phyloP scores from a whole-genome alignment of 2,888 invertebrate species.

The Hirtodrosophila alboralis region DNA sequence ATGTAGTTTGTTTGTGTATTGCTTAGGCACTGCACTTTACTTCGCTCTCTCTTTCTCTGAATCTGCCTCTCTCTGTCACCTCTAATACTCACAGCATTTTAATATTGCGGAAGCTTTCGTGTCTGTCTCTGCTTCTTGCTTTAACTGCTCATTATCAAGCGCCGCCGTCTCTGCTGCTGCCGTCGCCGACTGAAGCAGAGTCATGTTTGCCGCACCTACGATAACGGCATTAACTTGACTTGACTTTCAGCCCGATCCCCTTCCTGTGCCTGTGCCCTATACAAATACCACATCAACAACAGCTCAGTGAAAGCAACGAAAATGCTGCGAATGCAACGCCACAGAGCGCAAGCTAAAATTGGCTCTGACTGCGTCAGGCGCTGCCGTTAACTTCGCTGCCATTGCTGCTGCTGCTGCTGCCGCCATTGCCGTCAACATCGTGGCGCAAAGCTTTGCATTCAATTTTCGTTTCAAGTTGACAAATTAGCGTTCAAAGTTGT shows the following conservation, averaged over 20 bases:
- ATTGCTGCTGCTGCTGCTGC: constrained; percentile 33
- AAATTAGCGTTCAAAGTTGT: constrained; percentile 80
- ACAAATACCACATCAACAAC: constrained; percentile 25
- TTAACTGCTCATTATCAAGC: constrained; percentile 76
- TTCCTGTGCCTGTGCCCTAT: constrained; percentile 33
- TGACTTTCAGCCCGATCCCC: constrained; percentile 50
- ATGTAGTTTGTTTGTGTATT: too few relatives aligned
- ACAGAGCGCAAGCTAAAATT: constrained; percentile 43
- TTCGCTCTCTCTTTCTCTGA: constrained; percentile 30
- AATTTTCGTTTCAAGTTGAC: constrained; percentile 78
- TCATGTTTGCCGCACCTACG: constrained; percentile 75
- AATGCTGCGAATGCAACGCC: constrained; percentile 45
- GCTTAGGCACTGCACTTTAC: constrained; percentile 34
- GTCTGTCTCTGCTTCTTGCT: constrained; percentile 47
- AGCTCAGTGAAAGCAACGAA: constrained; percentile 57
- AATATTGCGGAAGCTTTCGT: constrained; percentile 74
- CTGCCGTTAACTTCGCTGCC: constrained; percentile 38
- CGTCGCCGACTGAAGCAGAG: constrained; percentile 47
- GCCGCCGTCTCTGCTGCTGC: constrained; percentile 29
- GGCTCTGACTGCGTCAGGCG: constrained; percentile 60
- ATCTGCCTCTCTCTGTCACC: constrained; percentile 10
- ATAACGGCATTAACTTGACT: constrained; percentile 75
- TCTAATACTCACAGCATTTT: constrained; percentile 49
- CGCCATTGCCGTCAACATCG: constrained; percentile 45
- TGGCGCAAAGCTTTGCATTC: constrained; percentile 71